Evolutionary conservation across 2,113 vertebrate genomes (phyloP).

Genomic region (Tinamus guttatus): DNA sequence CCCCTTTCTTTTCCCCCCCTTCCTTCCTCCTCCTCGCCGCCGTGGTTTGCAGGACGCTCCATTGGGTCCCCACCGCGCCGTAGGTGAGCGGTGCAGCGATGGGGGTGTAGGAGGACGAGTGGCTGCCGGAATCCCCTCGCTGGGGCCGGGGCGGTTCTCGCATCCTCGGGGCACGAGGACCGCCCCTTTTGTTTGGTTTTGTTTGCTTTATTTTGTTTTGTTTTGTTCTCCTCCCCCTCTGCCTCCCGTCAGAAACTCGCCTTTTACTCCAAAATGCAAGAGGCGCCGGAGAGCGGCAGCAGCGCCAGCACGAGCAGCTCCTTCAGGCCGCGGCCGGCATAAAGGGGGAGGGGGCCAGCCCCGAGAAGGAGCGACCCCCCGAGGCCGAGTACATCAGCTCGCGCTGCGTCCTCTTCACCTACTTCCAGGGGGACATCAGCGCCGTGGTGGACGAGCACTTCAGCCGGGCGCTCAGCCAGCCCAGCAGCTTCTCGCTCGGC

Average conservation of each 20-base stretch:
- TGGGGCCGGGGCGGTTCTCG: neutral
- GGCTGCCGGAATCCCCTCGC: too few species aligned
- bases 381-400: slow-evolving; percentile 96
- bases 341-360: slow-evolving; percentile 91
- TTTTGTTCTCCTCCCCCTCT: neutral
- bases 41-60: neutral
- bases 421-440: slow-evolving; percentile 98
- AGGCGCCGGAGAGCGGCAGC: slow-evolving; percentile 84
- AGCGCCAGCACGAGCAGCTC: slow-evolving; percentile 75
- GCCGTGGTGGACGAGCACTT: slow-evolving; percentile 97
- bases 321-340: slow-evolving; percentile 83
- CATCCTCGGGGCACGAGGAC: neutral
- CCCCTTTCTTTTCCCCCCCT: rapidly evolving
- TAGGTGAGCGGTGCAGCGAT: neutral
- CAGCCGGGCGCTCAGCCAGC: slow-evolving; percentile 95
- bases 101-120: neutral
- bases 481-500: slow-evolving; percentile 81
- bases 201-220: too few species aligned
- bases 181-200: too few species aligned
- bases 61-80: neutral
- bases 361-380: slow-evolving; percentile 92
- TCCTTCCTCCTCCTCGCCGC: neutral
- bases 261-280: slow-evolving; percentile 98
- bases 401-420: slow-evolving; percentile 96
- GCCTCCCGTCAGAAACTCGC: slow-evolving; percentile 86